Evolutionary conservation across 2,113 vertebrate genomes (phyloP).

Genomic region (Nanorana parkeri): DNA sequence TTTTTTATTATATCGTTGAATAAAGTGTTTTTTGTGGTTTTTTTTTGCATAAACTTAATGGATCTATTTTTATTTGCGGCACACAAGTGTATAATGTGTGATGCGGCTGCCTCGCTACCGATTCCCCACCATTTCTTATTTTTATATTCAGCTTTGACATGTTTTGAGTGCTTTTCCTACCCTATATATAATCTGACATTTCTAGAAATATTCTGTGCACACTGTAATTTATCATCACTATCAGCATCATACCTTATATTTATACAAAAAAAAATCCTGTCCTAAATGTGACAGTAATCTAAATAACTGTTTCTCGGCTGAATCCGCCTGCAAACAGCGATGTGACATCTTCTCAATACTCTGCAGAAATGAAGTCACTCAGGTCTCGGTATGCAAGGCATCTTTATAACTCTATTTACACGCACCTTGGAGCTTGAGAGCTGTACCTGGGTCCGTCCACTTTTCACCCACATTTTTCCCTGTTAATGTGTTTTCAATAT

Average conservation of each 20-base stretch:
- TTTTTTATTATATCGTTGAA: too few species aligned
- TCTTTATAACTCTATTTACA: too few species aligned
- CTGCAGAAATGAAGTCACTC: conserved; percentile 35
- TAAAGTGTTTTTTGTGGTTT: too few species aligned
- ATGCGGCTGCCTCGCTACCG: conserved; percentile 11
- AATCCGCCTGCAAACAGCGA: conserved; percentile 18
- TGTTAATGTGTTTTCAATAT: too few species aligned
- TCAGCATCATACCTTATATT: conserved; percentile 45
- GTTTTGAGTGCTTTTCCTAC: conserved; percentile 40
- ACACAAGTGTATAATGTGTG: background rate
- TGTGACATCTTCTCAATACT: conserved; percentile 40
- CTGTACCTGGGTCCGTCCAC: too few species aligned
- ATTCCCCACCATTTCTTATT: conserved; percentile 32
- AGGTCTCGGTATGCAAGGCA: conserved; percentile 14
- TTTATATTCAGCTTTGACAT: conserved; percentile 32
- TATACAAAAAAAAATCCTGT: conserved; percentile 37
- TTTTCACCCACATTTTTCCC: too few species aligned
- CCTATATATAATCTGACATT: conserved; percentile 45
- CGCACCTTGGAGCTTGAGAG: too few species aligned
- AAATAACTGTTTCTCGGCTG: conserved; percentile 38
- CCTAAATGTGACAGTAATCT: conserved; percentile 49
- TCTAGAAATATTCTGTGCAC: conserved; percentile 30
- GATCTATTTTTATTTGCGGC: too few species aligned
- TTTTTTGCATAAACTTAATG: too few species aligned
- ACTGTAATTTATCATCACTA: conserved; percentile 49